Evolutionary conservation across 2,797 vertebrate species (phyloP).

Genomic region (Sebastes trivittatus): DNA sequence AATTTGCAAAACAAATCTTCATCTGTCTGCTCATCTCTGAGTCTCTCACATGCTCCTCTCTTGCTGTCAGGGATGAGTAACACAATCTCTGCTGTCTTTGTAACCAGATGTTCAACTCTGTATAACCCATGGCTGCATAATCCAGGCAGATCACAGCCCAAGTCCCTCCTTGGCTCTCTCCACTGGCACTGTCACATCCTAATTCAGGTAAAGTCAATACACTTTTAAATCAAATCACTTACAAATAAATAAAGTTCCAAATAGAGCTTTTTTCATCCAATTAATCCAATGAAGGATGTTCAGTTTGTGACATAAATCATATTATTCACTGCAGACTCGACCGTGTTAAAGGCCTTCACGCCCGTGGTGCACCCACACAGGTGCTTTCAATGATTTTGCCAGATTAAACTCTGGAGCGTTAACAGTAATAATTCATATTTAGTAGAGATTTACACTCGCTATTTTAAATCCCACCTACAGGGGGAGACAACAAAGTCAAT

Average conservation of each 20-base stretch:
- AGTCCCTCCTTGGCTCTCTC: not conserved
- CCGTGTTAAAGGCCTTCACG: not conserved
- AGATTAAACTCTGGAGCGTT: not conserved
- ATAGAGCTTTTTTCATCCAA: not conserved
- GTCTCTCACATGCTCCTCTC: not conserved
- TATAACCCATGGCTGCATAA: constrained; percentile 52
- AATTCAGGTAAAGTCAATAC: constrained; percentile 2
- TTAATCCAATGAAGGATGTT: not conserved
- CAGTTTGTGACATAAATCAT: not conserved
- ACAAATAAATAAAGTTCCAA: not conserved
- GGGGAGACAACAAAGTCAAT: not conserved
- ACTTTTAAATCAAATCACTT: constrained; percentile 1
- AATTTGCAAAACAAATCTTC: not conserved
- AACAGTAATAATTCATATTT: not conserved
- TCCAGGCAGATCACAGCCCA: constrained; percentile 27
- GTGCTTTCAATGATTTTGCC: not conserved
- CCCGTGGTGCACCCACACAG: not conserved
- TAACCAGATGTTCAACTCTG: constrained; percentile 75
- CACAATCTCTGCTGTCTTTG: constrained; percentile 52
- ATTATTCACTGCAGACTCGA: not conserved
- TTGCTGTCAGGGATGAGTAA: constrained; percentile 49
- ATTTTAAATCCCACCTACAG: not conserved
- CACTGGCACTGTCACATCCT: not conserved
- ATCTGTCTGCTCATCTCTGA: constrained; percentile 17
- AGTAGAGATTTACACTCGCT: not conserved